Percentiles rank a stretch among this genome's conserved stretches.
These are phyloP conservation scores for Tridacna crocea DNA, from an alignment of 2,888 invertebrate species.

Conservation along the genomic window DNA sequence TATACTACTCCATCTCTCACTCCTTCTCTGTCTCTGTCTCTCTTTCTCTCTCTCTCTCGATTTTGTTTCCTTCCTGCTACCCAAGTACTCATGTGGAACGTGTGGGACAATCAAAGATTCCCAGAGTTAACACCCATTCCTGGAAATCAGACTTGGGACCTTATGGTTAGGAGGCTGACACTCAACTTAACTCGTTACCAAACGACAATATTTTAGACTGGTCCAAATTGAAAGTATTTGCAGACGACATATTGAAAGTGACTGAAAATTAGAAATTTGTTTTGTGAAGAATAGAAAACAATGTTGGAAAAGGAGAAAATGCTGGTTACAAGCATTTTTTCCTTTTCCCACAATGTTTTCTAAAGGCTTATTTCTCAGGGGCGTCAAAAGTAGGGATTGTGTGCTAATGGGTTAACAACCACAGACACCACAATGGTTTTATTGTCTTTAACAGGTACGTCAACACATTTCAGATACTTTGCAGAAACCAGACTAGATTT, in stretches of 20 bases:
- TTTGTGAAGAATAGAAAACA: background rate
- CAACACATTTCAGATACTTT: constrained; percentile 8
- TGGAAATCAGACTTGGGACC: too few species aligned
- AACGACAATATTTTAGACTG: too few species aligned
- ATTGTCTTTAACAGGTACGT: constrained; percentile 1
- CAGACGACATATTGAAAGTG: background rate
- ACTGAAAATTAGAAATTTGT: background rate
- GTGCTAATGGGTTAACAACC: background rate
- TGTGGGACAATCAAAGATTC: too few species aligned
- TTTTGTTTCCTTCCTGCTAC: too few species aligned
- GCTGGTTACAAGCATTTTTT: background rate
- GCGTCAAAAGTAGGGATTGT: background rate
- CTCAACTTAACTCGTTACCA: too few species aligned
- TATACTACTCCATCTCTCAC: too few species aligned
- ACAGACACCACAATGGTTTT: background rate
- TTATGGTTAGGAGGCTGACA: too few species aligned
- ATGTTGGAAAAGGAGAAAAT: background rate
- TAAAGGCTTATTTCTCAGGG: background rate
- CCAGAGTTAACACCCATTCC: too few species aligned
- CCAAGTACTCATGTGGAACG: too few species aligned
- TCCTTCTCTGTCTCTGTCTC: too few species aligned
- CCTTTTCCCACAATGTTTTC: background rate
- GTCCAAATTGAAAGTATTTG: background rate
- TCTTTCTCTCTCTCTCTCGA: too few species aligned
- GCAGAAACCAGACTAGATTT: constrained; percentile 7